Percentiles rank a stretch among this genome's conserved stretches.
These are phyloP conservation scores for Phaenicophaeus curvirostris DNA, from an alignment of 2,797 vertebrate species.

Conservation along the genomic window DNA sequence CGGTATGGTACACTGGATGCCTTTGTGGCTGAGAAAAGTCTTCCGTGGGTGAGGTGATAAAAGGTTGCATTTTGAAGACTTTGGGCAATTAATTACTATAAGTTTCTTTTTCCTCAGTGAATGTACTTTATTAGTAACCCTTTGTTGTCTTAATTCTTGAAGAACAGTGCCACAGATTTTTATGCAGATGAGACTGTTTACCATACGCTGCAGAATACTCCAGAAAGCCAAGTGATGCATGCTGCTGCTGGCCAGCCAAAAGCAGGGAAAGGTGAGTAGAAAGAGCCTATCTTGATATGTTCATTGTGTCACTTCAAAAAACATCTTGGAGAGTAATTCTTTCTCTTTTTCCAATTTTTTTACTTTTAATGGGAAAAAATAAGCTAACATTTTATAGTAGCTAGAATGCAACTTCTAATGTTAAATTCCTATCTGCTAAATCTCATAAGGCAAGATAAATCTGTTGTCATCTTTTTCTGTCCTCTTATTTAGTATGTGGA, in stretches of 20 bases:
- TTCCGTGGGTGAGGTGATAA: neutral
- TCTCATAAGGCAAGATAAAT: neutral
- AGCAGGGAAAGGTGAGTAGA: constrained; percentile 84
- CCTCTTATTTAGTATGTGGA: neutral
- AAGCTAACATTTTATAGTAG: neutral
- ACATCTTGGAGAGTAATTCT: neutral
- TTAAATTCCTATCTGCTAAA: neutral
- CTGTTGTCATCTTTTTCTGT: neutral
- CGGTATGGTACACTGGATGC: neutral
- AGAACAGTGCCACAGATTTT: constrained; percentile 66
- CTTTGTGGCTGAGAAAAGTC: neutral
- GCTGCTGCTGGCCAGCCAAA: constrained; percentile 75
- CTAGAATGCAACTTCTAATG: neutral
- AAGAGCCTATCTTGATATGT: neutral
- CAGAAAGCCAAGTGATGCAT: constrained; percentile 79
- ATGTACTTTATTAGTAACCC: neutral
- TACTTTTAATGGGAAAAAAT: neutral
- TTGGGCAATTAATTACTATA: neutral
- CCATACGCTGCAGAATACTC: constrained; percentile 56
- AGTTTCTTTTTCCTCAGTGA: neutral
- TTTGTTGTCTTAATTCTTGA: neutral
- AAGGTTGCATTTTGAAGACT: neutral
- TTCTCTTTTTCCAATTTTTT: neutral
- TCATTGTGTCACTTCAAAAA: neutral
- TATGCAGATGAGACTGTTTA: constrained; percentile 66